phyloP scores from a whole-genome alignment of 2,797 vertebrate genomes.

The Aldrovandia affinis region DNA sequence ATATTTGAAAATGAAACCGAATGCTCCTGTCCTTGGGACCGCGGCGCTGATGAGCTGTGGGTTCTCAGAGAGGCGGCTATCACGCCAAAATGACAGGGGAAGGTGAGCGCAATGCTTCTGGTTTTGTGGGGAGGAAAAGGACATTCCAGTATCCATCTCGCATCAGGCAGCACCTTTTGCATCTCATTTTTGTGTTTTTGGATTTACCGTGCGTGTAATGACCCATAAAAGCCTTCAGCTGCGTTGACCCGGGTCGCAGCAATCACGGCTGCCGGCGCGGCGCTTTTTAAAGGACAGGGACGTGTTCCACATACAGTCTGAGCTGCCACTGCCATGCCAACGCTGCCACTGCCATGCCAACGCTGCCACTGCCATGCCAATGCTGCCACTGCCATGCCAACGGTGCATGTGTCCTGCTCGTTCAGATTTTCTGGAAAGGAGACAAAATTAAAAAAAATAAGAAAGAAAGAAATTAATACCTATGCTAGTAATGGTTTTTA shows the following conservation, averaged over 20 bases:
- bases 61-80: not conserved
- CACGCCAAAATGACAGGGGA: not conserved
- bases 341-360: not conserved
- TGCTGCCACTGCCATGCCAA: not conserved
- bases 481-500: not conserved
- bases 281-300: not conserved
- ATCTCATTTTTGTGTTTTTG: conserved; percentile 6
- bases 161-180: conserved; percentile 17
- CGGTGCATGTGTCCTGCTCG: not conserved
- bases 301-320: not conserved
- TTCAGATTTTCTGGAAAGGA: not conserved
- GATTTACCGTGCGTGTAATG: conserved; percentile 24
- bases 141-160: not conserved
- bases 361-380: not conserved
- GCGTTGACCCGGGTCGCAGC: conserved; percentile 7
- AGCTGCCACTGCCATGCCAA: not conserved
- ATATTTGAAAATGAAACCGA: not conserved
- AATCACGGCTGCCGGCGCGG: not conserved
- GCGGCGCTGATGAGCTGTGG: not conserved
- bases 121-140: not conserved
- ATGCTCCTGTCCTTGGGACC: not conserved
- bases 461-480: not conserved
- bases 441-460: too few relatives aligned
- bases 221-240: conserved; percentile 16
- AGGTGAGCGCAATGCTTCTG: not conserved